phyloP scores from a whole-genome alignment of 1,140 invertebrate species.

The Drosophila santomea region DNA sequence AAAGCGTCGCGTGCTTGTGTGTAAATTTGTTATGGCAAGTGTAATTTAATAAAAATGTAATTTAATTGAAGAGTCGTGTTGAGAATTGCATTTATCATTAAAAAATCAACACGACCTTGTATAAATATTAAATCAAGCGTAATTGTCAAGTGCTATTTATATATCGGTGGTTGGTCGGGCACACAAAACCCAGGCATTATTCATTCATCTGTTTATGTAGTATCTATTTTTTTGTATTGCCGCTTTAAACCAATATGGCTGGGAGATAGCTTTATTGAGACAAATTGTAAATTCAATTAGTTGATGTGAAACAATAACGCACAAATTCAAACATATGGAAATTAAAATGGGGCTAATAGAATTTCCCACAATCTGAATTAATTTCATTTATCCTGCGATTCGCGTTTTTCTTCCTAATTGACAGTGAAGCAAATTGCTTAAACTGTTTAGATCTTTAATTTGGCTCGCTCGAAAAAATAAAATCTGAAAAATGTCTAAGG shows the following conservation, averaged over 20 bases:
- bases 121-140: constrained; percentile 49
- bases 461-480: background rate
- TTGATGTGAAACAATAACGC: constrained; percentile 11
- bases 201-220: constrained; percentile 29
- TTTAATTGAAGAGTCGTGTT: constrained; percentile 61
- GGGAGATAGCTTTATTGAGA: constrained; percentile 4
- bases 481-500: background rate
- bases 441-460: background rate
- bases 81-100: constrained; percentile 35
- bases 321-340: constrained; percentile 1
- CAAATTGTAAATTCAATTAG: constrained; percentile 42
- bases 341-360: constrained; percentile 22
- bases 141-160: constrained; percentile 66
- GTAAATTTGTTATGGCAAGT: constrained; percentile 9
- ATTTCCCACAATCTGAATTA: constrained; percentile 24
- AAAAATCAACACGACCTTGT: constrained; percentile 39
- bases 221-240: constrained; percentile 13
- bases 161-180: constrained; percentile 70
- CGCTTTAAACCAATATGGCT: constrained; percentile 19
- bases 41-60: constrained; percentile 46
- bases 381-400: constrained; percentile 23
- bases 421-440: constrained; percentile 16
- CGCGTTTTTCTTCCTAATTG: constrained; percentile 33
- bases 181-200: constrained; percentile 19
- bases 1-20: background rate